phyloP scores from a whole-genome alignment of 2,888 invertebrate genomes.

The Acrobasis suavella region DNA sequence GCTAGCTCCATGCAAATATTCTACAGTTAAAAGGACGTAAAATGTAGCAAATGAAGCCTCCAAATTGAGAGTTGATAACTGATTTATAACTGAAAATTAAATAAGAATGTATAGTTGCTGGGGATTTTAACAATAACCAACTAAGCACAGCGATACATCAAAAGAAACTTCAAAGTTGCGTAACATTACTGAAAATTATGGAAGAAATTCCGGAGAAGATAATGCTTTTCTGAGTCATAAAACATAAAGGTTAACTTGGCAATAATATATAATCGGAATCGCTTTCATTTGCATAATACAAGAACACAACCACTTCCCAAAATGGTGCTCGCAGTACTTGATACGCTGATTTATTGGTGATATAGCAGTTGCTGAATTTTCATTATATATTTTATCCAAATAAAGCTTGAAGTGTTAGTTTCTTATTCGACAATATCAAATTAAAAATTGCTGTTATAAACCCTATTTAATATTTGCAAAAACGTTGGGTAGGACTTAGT shows the following conservation, averaged over 20 bases:
- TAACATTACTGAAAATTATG: constrained; percentile 7
- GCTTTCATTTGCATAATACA: constrained; percentile 8
- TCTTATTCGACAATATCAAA: no score
- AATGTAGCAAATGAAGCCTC: neutral
- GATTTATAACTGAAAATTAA: no score
- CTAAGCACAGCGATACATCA: no score
- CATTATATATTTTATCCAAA: neutral
- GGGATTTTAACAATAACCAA: no score
- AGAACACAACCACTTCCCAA: constrained; percentile 3
- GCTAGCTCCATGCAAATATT: neutral
- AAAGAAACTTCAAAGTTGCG: no score
- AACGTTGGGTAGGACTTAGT: neutral
- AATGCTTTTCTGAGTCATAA: constrained; percentile 6
- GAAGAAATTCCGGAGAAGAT: constrained; percentile 1
- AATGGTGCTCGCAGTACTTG: constrained; percentile 3
- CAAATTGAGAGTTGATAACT: no score
- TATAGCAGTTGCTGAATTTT: neutral
- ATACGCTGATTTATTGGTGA: neutral
- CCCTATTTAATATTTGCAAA: no score
- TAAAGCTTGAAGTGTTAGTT: neutral
- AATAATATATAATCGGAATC: constrained; percentile 12
- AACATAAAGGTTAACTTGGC: constrained; percentile 15
- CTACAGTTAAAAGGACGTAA: neutral
- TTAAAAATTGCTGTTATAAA: no score
- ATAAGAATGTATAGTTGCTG: no score